These are phyloP conservation scores for Rhogogaster chlorosoma DNA, from an alignment of 2,888 invertebrate genomes.

Conservation along the genomic window DNA sequence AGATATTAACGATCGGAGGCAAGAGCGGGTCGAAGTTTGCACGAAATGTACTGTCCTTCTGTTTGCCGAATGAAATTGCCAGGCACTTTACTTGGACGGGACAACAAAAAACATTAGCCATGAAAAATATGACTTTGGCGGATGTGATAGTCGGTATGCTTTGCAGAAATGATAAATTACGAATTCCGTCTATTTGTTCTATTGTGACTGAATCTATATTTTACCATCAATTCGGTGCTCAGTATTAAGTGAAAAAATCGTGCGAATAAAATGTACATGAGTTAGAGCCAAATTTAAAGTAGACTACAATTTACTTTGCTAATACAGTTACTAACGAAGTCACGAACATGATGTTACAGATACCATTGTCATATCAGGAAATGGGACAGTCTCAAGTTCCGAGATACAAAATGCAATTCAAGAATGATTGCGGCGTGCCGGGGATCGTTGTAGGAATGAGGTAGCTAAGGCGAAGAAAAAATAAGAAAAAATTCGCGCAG, in stretches of 20 bases:
- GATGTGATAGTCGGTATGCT: constrained; percentile 8
- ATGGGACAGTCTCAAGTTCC: not conserved
- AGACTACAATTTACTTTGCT: too few relatives aligned
- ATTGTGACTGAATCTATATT: too few relatives aligned
- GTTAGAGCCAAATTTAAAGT: too few relatives aligned
- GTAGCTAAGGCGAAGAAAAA: not conserved
- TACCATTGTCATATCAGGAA: not conserved
- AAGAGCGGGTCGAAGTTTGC: not conserved
- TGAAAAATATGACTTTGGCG: not conserved
- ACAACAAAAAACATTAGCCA: not conserved
- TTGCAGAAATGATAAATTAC: not conserved
- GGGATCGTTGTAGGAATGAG: not conserved
- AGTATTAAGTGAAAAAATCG: not conserved
- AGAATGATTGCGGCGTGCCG: not conserved
- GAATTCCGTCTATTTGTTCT: too few relatives aligned
- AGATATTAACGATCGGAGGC: not conserved
- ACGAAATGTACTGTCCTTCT: not conserved
- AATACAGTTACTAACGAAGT: too few relatives aligned
- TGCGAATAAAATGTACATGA: not conserved
- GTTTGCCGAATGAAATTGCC: not conserved
- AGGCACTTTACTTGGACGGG: not conserved
- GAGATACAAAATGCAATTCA: not conserved
- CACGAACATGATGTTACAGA: too few relatives aligned
- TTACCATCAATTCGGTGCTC: not conserved
- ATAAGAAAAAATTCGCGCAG: not conserved